These are phyloP conservation scores for Ciconia boyciana DNA, from an alignment of 2,113 vertebrate species.

Conservation along the genomic window DNA sequence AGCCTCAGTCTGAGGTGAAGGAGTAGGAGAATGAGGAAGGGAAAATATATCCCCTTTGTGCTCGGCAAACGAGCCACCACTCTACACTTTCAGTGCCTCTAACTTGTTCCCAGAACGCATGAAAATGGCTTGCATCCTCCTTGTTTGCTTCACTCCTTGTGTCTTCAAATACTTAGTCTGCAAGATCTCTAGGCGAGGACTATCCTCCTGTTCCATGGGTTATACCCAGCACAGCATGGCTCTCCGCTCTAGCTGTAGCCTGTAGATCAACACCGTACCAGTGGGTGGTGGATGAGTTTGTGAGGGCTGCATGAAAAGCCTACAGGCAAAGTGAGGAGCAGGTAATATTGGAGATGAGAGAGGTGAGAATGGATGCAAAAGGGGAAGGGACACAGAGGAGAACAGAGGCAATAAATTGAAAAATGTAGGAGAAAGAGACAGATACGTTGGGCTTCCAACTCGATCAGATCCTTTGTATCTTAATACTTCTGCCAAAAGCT, in stretches of 20 bases:
- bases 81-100: background rate
- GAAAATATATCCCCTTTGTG: background rate
- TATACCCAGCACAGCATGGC: background rate
- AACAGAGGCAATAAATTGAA: background rate
- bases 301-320: background rate
- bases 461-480: background rate
- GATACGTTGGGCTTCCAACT: background rate
- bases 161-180: background rate
- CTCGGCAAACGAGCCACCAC: background rate
- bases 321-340: background rate
- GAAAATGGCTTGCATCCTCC: background rate
- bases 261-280: accelerated
- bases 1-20: background rate
- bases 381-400: background rate
- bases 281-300: background rate
- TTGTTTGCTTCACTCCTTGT: background rate
- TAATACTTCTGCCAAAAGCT: background rate
- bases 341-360: too few species aligned
- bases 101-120: background rate
- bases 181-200: background rate
- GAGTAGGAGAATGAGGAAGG: background rate
- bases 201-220: background rate
- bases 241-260: background rate
- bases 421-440: background rate
- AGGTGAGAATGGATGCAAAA: background rate